These are phyloP conservation scores for Cyclargus thomasi DNA, from an alignment of 1,140 invertebrate species.

Conservation along the genomic window DNA sequence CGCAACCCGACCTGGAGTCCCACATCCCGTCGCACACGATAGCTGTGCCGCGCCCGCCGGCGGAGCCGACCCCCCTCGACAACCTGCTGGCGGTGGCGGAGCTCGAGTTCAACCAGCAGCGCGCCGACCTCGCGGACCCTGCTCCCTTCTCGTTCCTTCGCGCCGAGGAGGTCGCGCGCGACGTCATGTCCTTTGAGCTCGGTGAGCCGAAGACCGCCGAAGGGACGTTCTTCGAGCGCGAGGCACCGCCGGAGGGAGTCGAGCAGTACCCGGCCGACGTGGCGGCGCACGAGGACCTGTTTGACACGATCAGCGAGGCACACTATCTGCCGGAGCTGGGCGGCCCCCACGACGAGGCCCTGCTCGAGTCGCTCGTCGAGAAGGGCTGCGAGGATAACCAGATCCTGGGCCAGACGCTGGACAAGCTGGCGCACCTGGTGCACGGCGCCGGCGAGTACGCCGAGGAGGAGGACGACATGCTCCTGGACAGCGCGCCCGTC, in stretches of 20 bases:
- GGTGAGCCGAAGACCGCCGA: constrained; percentile 51
- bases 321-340: constrained; percentile 73
- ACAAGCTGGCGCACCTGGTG: constrained; percentile 65
- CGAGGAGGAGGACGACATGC: constrained; percentile 77
- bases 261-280: constrained; percentile 55
- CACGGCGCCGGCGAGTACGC: constrained; percentile 70
- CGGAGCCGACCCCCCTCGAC: constrained; percentile 67
- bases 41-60: constrained; percentile 60
- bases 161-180: constrained; percentile 57
- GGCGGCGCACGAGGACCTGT: constrained; percentile 64
- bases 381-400: constrained; percentile 78
- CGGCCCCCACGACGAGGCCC: constrained; percentile 74
- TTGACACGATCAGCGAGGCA: constrained; percentile 70
- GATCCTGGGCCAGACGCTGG: constrained; percentile 66
- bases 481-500: constrained; percentile 70
- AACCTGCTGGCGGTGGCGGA: constrained; percentile 77
- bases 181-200: constrained; percentile 67
- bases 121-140: constrained; percentile 71
- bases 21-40: constrained; percentile 77
- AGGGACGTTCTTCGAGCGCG: constrained; percentile 59
- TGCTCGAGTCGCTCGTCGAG: constrained; percentile 77
- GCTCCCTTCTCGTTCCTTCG: constrained; percentile 54
- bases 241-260: constrained; percentile 39
- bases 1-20: constrained; percentile 75
- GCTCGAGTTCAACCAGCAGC: constrained; percentile 74